A percentile compares a stretch with the other conserved stretches of the same genome.
phyloP scores from a whole-genome alignment of 2,113 vertebrate species.

The Nipponia nippon region DNA sequence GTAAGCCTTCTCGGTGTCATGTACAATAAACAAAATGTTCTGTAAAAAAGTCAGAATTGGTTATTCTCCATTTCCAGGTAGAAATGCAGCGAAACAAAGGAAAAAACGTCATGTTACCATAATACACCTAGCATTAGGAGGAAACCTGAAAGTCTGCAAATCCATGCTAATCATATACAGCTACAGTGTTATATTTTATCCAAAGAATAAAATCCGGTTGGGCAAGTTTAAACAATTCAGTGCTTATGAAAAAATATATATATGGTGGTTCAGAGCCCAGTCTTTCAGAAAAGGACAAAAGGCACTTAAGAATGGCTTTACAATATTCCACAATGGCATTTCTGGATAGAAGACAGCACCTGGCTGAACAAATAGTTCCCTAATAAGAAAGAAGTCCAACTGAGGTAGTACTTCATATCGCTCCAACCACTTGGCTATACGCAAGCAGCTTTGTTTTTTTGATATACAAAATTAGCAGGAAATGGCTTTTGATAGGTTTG shows the following conservation, averaged over 20 bases:
- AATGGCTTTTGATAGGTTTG: slow-evolving; percentile 9
- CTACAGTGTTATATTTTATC: neutral
- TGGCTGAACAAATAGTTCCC: slow-evolving; percentile 17
- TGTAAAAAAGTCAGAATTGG: neutral
- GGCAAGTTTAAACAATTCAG: slow-evolving; percentile 36
- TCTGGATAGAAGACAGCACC: neutral
- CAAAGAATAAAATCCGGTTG: neutral
- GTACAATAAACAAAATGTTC: neutral
- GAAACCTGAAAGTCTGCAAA: neutral
- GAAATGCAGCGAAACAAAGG: neutral
- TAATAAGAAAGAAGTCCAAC: neutral
- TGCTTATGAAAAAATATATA: slow-evolving; percentile 16
- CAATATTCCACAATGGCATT: slow-evolving; percentile 24
- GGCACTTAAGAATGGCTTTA: slow-evolving; percentile 71
- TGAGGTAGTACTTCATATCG: slow-evolving; percentile 58
- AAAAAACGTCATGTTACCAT: neutral
- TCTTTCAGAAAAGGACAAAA: slow-evolving; percentile 48
- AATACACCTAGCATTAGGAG: neutral
- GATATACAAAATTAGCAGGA: neutral
- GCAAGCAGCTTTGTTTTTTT: neutral
- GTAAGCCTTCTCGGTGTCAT: neutral
- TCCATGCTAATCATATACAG: neutral
- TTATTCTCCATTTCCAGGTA: slow-evolving; percentile 24
- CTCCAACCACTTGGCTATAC: slow-evolving; percentile 6
- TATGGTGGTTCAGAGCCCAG: slow-evolving; percentile 33